These are phyloP conservation scores for Nettapus auritus DNA, from an alignment of 2,113 vertebrate species.

Conservation along the genomic window DNA sequence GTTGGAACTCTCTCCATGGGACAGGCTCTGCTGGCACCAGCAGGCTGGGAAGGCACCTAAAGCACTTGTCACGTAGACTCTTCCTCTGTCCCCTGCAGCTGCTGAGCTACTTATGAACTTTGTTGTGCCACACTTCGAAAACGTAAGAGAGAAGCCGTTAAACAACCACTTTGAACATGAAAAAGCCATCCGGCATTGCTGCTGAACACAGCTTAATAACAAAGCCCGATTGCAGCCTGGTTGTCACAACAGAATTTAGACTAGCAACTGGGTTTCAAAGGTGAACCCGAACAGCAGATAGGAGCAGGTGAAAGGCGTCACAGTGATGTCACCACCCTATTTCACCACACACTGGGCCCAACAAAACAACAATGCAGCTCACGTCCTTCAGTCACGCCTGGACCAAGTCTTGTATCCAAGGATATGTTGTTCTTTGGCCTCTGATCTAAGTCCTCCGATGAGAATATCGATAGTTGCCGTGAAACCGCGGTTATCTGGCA, in stretches of 20 bases:
- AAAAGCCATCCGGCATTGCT: background rate
- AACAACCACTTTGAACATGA: background rate
- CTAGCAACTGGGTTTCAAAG: constrained; percentile 22
- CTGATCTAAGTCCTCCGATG: background rate
- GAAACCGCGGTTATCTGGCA: background rate
- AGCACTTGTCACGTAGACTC: background rate
- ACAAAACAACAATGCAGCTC: background rate
- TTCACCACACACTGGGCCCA: background rate
- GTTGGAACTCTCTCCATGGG: background rate
- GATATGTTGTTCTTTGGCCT: constrained; percentile 13
- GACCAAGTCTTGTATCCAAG: background rate
- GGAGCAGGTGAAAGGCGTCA: background rate
- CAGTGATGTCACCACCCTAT: background rate
- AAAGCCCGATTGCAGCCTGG: background rate
- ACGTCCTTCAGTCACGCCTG: fast-evolving
- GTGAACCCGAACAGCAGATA: constrained; percentile 40
- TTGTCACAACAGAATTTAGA: constrained; percentile 31
- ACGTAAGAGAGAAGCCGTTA: background rate
- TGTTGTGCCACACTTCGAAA: background rate
- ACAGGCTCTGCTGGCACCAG: background rate
- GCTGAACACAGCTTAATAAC: background rate
- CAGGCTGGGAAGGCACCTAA: background rate
- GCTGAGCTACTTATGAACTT: background rate
- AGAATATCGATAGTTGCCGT: background rate
- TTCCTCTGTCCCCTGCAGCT: background rate